Conservation (phyloP, 1,140 invertebrate genomes). For the Samia ricini region DNA sequence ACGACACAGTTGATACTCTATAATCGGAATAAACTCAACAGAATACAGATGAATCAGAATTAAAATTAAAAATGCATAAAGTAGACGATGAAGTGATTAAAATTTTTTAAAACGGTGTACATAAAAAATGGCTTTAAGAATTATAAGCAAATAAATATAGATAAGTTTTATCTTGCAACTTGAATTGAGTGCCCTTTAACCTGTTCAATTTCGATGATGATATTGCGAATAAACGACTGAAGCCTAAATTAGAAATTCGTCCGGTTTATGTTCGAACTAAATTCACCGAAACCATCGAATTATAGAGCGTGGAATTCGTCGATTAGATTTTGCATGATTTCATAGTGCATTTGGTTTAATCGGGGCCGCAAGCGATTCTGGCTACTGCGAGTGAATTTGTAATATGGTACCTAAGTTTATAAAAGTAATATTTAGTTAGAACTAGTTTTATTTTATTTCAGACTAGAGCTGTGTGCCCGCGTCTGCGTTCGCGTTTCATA, state of each 20-base stretch:
- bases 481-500: no score
- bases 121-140: not conserved
- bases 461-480: no score
- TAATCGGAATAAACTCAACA: no score
- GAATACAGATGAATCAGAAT: no score
- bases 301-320: slow-evolving; percentile 17
- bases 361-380: slow-evolving; percentile 1
- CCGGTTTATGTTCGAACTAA: not conserved
- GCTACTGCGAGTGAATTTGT: slow-evolving; percentile 5
- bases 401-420: slow-evolving; percentile 4
- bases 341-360: slow-evolving; percentile 14
- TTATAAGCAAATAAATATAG: not conserved
- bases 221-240: slow-evolving; percentile 9
- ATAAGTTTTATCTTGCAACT: not conserved
- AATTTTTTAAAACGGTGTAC: no score
- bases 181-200: not conserved
- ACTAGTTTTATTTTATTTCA: not conserved
- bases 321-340: slow-evolving; percentile 23
- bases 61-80: no score
- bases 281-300: not conserved
- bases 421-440: slow-evolving; percentile 15
- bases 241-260: not conserved
- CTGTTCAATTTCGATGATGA: not conserved
- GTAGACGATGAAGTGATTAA: no score
- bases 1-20: no score